Evolutionary conservation across 2,888 invertebrate genomes (phyloP), one percentile per base, ranked within the genome.

Genomic region (Sialis fuliginosa): DNA sequence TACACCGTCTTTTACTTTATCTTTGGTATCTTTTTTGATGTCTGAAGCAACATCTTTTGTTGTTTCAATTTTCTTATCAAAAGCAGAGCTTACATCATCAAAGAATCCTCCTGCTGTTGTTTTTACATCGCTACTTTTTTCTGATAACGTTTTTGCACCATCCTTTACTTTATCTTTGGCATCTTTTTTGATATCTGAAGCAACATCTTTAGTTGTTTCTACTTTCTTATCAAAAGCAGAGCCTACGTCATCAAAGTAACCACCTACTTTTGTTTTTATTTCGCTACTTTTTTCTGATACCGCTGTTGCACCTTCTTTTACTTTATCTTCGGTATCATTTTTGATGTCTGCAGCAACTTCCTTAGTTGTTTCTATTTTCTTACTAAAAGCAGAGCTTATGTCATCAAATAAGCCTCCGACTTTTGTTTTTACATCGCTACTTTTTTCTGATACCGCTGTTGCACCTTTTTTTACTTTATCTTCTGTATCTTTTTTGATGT

Each of bases 11-110:
- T 32, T 50, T 44, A 30, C 49, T 0, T 53, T 52, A 2, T 57
- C 57, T 0, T 54, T 53, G 1, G 52, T 43, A 6, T 49, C 53
- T n/a, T 58, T 57, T 33, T 53, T 53, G 33, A 48, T 47, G 33
- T 51, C 47, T 40, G 35, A 33, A 13, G 48, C 51, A 41, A 39
- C 47, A 13, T 52, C 42, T 44, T 41, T 45, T 2, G 41, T 10
- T 44, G 35, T 31, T 37, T 39, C 39, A 6, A 33, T 32, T 31
- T 42, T 8, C 2, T 33, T 33, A 37, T 45, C 35, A 6, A 22
- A 10, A 1, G 45, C 45, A 45, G 35, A 6, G 35, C 9, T 35
- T 45, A 31, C 34, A 37, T 46, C 33, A 31, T 12, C n/a, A n/a
- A n/a, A n/a, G n/a, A n/a, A n/a, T n/a, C n/a, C 40, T 39, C 31